Evolutionary conservation across 2,797 vertebrate species (phyloP), one percentile per base, ranked within the genome.

Genomic region (Gymnopithys bicolor): DNA sequence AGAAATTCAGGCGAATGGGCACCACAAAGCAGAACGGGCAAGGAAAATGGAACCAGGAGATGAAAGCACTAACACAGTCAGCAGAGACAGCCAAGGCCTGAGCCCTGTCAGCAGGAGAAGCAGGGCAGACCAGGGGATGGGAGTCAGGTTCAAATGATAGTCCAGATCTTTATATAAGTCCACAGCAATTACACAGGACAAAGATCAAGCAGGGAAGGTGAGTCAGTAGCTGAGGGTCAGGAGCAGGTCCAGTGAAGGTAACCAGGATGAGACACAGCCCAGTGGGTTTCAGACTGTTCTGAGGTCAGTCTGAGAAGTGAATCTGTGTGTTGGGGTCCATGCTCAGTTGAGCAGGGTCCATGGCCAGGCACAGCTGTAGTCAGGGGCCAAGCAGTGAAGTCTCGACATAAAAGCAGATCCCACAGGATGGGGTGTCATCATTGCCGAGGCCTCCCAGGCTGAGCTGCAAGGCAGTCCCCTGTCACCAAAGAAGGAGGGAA

Each of bases 301-400:
- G 14, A 43, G 53, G n/a, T 35, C 32, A 35, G 52, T n/a, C 49
- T 52, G 37, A 53, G 43, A 35, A 89, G 13, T 2, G 27, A 33
- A 16, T 23, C 49, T 60, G 24, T n/a, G 63, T 0, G 0, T 6
- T 37, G 21, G 39, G 21, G 59, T 19, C 27, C 49, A 19, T 7
- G 30, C 22, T 33, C 71, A 75, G 71, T 59, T 76, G 45, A 5
- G 45, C 6, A 68, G 19, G n/a, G 27, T 35, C 12, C 45, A 5
- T 4, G 33, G 37, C 5, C 14, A 52, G 24, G 25, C 5, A 27
- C 18, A 43, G 51, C 35, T 66, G 32, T 46, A 80, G 58, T 13
- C 45, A 55, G n/a, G 19, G 30, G 32, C 11, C 30, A 67, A 75
- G 53, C 21, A 89, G 19, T 12, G 17, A 78, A 82, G 33, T 7